phyloP scores from a whole-genome alignment of 1,140 invertebrate species.

The Drosophila mojavensis region DNA sequence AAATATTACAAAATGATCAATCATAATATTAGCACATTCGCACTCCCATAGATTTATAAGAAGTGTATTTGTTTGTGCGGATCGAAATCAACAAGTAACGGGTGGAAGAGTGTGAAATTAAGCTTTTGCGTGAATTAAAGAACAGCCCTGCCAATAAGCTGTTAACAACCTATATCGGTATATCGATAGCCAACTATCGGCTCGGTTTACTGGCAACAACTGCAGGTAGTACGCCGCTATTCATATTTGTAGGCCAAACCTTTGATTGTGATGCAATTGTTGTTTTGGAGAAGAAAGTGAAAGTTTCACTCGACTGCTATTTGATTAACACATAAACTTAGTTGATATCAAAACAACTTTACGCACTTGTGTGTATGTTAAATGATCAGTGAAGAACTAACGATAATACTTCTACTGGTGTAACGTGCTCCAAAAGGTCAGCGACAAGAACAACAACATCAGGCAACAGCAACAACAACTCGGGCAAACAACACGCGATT shows the following conservation, averaged over 20 bases:
- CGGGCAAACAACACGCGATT: slow-evolving; percentile 23
- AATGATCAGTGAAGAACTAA: background rate
- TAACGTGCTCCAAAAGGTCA: slow-evolving; percentile 30
- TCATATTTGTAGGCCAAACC: slow-evolving; percentile 16
- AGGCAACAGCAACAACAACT: slow-evolving; percentile 1
- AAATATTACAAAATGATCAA: background rate
- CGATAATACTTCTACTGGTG: background rate
- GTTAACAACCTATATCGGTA: background rate
- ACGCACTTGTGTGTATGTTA: slow-evolving; percentile 3
- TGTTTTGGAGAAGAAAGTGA: slow-evolving; percentile 16
- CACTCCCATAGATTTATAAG: background rate
- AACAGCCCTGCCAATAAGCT: background rate
- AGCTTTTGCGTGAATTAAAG: background rate
- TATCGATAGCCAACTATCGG: slow-evolving; percentile 6
- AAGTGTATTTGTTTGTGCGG: background rate
- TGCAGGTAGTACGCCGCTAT: slow-evolving; percentile 19
- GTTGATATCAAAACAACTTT: slow-evolving; percentile 2
- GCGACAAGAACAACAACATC: slow-evolving; percentile 12
- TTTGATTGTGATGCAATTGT: slow-evolving; percentile 16
- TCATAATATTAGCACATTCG: background rate
- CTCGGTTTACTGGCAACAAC: background rate
- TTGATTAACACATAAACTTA: background rate
- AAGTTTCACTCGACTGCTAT: background rate
- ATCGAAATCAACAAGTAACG: background rate
- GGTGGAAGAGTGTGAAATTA: background rate